phyloP scores from a whole-genome alignment of 1,140 invertebrate genomes.

The Amyelois transitella region DNA sequence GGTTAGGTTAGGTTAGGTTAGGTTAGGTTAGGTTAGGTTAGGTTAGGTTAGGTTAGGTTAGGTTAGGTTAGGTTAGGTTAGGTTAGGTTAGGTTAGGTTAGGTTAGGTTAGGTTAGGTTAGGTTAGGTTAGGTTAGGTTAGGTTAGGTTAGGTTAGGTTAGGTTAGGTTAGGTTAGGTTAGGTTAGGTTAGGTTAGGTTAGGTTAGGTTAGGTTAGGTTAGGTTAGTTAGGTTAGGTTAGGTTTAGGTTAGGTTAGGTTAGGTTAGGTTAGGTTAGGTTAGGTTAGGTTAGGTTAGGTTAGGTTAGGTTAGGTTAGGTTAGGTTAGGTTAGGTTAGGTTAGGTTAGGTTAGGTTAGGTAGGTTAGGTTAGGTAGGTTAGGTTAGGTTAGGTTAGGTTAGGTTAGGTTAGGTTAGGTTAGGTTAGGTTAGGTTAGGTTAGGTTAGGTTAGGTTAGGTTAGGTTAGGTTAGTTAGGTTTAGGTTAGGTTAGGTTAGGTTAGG shows the following conservation, averaged over 20 bases:
- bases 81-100: slow-evolving; percentile 17
- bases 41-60: slow-evolving; percentile 6
- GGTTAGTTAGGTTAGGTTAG: slow-evolving; percentile 2
- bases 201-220: slow-evolving; percentile 4
- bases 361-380: slow-evolving; percentile 1
- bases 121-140: slow-evolving; percentile 28
- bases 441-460: slow-evolving; percentile 8
- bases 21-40: slow-evolving; percentile 7
- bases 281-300: slow-evolving; percentile 17
- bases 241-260: slow-evolving; percentile 5
- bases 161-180: slow-evolving; percentile 6
- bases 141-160: slow-evolving; percentile 1
- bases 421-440: background rate
- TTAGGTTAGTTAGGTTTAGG: slow-evolving; percentile 7
- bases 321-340: slow-evolving; percentile 40
- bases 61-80: slow-evolving; percentile 8
- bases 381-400: slow-evolving; percentile 9
- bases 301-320: slow-evolving; percentile 41
- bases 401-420: background rate
- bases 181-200: slow-evolving; percentile 6
- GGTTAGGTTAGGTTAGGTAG: slow-evolving; percentile 19
- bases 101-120: slow-evolving; percentile 46
- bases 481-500: slow-evolving; percentile 7
- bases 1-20: background rate
- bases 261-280: slow-evolving; percentile 10